A percentile compares a stretch with the other conserved stretches of the same genome.
phyloP scores from a whole-genome alignment of 1,140 invertebrate genomes.

The Chironomus tepperi region DNA sequence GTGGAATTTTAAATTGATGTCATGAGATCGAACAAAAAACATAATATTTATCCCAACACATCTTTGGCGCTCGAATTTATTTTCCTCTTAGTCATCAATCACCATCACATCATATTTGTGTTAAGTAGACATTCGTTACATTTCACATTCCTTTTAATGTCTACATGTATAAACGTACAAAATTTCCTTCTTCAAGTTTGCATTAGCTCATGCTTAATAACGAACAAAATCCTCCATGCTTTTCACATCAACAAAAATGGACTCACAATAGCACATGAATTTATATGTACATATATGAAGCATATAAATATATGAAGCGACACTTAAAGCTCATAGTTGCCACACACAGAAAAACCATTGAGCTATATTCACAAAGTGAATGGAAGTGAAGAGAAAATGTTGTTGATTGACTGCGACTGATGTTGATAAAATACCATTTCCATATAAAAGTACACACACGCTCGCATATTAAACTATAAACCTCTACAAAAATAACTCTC shows the following conservation, averaged over 20 bases:
- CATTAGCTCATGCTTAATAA: no score
- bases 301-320: not conserved
- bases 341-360: not conserved
- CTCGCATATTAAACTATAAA: not conserved
- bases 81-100: conserved; percentile 19
- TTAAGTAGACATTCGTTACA: conserved; percentile 22
- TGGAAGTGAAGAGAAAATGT: not conserved
- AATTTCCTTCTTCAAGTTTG: not conserved
- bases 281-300: not conserved
- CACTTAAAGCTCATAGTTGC: not conserved
- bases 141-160: conserved; percentile 19
- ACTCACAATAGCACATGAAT: not conserved
- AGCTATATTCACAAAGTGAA: not conserved
- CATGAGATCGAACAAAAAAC: no score
- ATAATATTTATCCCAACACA: no score
- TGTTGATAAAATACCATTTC: conserved; percentile 17
- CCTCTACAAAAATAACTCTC: not conserved
- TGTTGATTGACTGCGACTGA: conserved; percentile 22
- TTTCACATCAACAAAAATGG: not conserved
- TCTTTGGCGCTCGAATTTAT: not conserved
- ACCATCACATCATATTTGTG: not conserved
- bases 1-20: no score
- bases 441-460: conserved; percentile 2
- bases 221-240: not conserved
- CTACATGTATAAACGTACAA: not conserved